Conservation (phyloP, 2,113 vertebrate genomes). For the Microtus richardsoni region DNA sequence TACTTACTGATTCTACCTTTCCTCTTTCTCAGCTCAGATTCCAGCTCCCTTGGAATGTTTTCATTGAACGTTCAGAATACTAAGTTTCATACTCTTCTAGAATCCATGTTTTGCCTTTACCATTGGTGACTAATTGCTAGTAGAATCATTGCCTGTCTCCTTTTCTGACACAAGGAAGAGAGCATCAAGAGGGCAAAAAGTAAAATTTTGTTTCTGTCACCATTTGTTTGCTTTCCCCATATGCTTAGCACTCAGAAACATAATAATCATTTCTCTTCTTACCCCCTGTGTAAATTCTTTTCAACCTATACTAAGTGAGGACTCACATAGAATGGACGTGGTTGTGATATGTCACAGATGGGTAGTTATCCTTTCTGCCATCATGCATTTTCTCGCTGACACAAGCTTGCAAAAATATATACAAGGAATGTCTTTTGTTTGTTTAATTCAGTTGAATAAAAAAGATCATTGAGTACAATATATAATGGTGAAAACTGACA, state of each 20-base stretch:
- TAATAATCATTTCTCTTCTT: not conserved
- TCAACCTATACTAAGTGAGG: not conserved
- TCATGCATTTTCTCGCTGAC: not conserved
- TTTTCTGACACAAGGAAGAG: conserved; percentile 10
- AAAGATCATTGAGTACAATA: not conserved
- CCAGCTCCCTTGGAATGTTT: not conserved
- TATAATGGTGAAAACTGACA: not conserved
- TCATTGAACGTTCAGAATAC: not conserved
- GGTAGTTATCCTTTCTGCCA: not conserved
- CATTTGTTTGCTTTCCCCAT: not conserved
- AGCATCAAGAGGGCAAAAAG: not conserved
- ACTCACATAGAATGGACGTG: not conserved
- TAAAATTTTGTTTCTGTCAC: not conserved
- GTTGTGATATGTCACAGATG: too few species aligned
- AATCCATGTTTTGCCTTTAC: not conserved
- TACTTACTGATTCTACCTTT: not conserved
- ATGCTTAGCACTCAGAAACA: not conserved
- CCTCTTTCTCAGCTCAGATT: conserved; percentile 5
- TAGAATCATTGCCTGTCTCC: not conserved
- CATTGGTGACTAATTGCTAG: not conserved
- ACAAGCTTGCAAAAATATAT: not conserved
- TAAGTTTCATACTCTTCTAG: not conserved
- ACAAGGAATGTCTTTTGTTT: not conserved
- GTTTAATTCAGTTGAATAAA: not conserved
- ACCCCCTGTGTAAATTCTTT: not conserved